Evolutionary conservation across 2,113 vertebrate genomes (phyloP), one percentile per base, ranked within the genome.

Genomic region (Tursiops truncatus): DNA sequence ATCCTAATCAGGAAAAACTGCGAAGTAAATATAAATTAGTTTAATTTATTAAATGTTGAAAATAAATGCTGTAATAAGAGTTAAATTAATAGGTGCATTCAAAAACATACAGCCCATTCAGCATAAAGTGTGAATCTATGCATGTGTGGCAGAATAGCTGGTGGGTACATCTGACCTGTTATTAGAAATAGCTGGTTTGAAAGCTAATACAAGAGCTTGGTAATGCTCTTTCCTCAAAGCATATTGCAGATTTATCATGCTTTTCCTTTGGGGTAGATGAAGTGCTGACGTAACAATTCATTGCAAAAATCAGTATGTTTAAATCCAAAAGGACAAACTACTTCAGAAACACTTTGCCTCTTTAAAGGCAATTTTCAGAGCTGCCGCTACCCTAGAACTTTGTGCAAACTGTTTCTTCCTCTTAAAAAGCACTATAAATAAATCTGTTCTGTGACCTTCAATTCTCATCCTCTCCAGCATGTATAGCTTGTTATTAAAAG

Each of bases 141-240:
- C 33, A 62, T 71, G 36, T 53, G 44, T 87, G 62, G 70, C 91
- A 96, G 95, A 88, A 95, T 58, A 97, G 97, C 97, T 95, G 38
- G 41, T 95, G 95, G 92, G 90, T 87, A 97, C 97, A 97, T 94
- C 70, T 93, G 92, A 97, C 95, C 97, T 97, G 94, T 96, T 96
- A 97, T 96, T 97, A 88, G 92, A 97, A 98, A 98, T 97, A 98
- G 90, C 86, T 93, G 23, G 47, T 88, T 96, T 94, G 94, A 96
- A 97, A 97, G 95, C 83, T 96, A 95, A 97, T 90, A 90, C 36
- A 14, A 63, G 70, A 44, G 44, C 26, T 96, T 73, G 85, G 89
- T 95, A 97, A 97, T 97, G 85, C 71, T 95, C 41, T 97, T 97
- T 95, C 58, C 79, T 97, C 90, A 98, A 97, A 97, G 87, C 63